Conservation (phyloP, 2,113 vertebrate genomes). For the Zosterops japonicus region DNA sequence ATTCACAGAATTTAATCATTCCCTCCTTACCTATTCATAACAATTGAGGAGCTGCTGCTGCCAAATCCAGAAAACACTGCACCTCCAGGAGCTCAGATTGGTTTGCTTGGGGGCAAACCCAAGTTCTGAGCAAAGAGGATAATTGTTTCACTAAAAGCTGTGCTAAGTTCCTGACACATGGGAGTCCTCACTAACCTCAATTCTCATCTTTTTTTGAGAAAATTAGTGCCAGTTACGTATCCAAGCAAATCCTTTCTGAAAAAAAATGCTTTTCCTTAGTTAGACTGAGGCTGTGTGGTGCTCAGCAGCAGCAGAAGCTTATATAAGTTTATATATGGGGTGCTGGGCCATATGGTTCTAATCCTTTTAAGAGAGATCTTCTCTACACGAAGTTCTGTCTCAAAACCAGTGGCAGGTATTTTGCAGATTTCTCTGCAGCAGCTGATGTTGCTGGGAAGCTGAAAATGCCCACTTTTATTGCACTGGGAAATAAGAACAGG, state of each 20-base stretch:
- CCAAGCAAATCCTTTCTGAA: not conserved
- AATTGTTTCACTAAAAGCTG: not conserved
- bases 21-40: not conserved
- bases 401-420: not conserved
- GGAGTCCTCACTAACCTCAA: not conserved
- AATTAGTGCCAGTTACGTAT: not conserved
- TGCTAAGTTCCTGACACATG: not conserved
- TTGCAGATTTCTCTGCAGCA: not conserved
- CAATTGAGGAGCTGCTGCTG: not conserved
- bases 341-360: conserved; percentile 7
- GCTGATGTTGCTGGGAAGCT: not conserved
- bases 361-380: conserved; percentile 12
- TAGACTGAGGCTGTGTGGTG: not conserved
- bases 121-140: not conserved
- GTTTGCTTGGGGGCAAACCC: not conserved
- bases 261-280: not conserved
- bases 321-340: not conserved
- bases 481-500: not conserved
- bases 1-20: conserved; percentile 39
- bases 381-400: not conserved
- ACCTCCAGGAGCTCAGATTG: not conserved
- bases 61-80: not conserved
- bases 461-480: not conserved
- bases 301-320: not conserved
- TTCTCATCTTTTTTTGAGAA: not conserved